Conservation (phyloP, 2,888 invertebrate genomes). For the Xestia rhomboidea region DNA sequence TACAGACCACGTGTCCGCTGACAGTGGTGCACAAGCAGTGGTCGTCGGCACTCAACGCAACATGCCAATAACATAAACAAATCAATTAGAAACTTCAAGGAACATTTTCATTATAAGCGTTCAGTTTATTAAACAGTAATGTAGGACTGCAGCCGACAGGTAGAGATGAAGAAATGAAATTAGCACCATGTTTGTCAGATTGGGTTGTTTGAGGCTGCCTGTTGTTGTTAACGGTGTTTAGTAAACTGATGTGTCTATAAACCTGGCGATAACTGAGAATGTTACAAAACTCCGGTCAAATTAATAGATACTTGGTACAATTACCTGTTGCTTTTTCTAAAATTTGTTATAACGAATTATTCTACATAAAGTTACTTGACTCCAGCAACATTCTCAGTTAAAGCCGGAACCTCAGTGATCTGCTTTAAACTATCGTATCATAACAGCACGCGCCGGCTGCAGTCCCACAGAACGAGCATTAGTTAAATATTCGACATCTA, state of each 20-base stretch:
- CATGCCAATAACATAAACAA: constrained; percentile 58
- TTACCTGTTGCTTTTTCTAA: background rate
- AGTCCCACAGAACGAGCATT: constrained; percentile 56
- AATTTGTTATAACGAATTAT: background rate
- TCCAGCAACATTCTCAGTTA: constrained; percentile 43
- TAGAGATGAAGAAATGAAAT: constrained; percentile 66
- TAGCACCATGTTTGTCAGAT: constrained; percentile 70
- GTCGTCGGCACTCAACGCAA: constrained; percentile 35
- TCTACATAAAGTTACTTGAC: background rate
- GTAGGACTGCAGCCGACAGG: constrained; percentile 52
- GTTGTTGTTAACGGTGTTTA: constrained; percentile 23
- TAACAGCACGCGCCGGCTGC: constrained; percentile 55
- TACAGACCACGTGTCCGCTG: constrained; percentile 19
- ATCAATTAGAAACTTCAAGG: constrained; percentile 66
- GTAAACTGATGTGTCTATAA: constrained; percentile 35
- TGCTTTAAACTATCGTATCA: constrained; percentile 60
- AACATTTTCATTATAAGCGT: constrained; percentile 69
- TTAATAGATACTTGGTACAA: background rate
- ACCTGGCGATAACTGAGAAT: constrained; percentile 26
- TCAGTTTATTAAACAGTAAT: constrained; percentile 58
- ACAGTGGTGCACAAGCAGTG: constrained; percentile 44
- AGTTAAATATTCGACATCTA: constrained; percentile 60
- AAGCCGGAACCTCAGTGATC: constrained; percentile 48
- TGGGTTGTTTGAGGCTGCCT: constrained; percentile 45
- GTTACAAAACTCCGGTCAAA: constrained; percentile 14